Evolutionary conservation across 2,797 vertebrate genomes (phyloP).

Genomic region (Phoxinus dragarum): DNA sequence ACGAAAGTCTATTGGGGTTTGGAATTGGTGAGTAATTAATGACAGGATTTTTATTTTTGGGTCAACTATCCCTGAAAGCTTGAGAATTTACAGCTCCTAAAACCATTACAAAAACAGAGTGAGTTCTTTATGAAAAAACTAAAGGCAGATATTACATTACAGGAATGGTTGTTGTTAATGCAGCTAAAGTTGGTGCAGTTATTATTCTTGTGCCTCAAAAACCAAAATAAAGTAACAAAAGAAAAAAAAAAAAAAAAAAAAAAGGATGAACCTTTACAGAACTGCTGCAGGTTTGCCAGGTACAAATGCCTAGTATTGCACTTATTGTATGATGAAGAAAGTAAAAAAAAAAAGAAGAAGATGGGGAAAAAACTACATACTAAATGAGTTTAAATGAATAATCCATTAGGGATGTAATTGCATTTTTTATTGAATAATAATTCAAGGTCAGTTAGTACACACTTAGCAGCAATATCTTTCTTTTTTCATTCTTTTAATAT

Average conservation of each 20-base stretch:
- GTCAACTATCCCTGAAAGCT: neutral
- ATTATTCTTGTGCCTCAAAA: neutral
- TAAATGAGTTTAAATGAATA: neutral
- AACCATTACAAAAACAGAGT: neutral
- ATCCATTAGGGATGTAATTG: conserved; percentile 5
- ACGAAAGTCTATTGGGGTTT: too few species aligned
- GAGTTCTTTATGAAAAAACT: conserved; percentile 4
- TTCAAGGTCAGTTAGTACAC: conserved; percentile 60
- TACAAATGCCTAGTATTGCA: neutral
- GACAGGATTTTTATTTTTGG: too few species aligned
- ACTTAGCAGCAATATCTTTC: conserved; percentile 64
- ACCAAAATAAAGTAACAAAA: neutral
- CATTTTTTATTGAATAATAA: conserved; percentile 75
- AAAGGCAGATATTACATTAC: neutral
- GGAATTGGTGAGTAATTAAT: too few species aligned
- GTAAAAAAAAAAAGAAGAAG: neutral
- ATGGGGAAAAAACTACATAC: neutral
- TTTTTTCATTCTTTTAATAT: conserved; percentile 59
- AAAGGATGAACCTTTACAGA: neutral
- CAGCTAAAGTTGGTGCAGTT: neutral
- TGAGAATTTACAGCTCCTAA: neutral
- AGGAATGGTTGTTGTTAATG: neutral
- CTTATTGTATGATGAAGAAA: neutral
- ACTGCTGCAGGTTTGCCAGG: neutral
- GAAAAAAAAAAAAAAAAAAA: neutral